Base-by-base conservation (phyloP, 2,888 invertebrate species). In the Mythimna ferrago region DNA sequence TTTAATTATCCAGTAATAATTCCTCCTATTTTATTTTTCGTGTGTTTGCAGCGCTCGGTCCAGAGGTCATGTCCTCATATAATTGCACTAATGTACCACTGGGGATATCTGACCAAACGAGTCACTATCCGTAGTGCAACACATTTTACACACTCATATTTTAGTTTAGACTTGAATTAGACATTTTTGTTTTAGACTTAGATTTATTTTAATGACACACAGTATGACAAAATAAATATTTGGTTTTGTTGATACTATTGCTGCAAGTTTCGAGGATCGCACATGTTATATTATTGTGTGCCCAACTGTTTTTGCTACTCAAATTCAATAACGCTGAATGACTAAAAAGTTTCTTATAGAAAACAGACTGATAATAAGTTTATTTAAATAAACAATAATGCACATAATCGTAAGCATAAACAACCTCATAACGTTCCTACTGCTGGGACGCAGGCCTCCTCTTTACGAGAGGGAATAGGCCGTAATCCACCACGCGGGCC, bases 11-110 rank as follows among this genome's bases (percentile, higher is more conserved):
- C 9, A 66, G 11, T 26, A 41, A 71, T 56, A 11, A 57, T 51
- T 51, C 4, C 41, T 35, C 9, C 11, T 35, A 5, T 26, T 62
- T 35, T 16, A 71, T 60, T 66, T 58, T 38, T 57, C 35, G 32
- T 57, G 19, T 57, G 16, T 75, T 67, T 75, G 54, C n/a, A 44
- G 57, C 19, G 11, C 62, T 53, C 48, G 26, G 66, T 74, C 14
- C 53, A 66, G 35, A 69, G 73, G 78, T 80, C 68, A 16, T 80
- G 74, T 81, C 80, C 85, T 75, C 74, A 85, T 89, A 87, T 89
- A 91, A 91, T 91, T 89, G 90, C 83, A 88, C 83, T 87, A 88
- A 92, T 89, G 86, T 86, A 78, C 76, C 92, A 79, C 90, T 6
- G 21, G 90, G 91, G 91, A 87, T 76, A 56, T 66, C 75, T 74